phyloP scores from a whole-genome alignment of 2,888 invertebrate genomes.

The Falcaria lacertinaria region DNA sequence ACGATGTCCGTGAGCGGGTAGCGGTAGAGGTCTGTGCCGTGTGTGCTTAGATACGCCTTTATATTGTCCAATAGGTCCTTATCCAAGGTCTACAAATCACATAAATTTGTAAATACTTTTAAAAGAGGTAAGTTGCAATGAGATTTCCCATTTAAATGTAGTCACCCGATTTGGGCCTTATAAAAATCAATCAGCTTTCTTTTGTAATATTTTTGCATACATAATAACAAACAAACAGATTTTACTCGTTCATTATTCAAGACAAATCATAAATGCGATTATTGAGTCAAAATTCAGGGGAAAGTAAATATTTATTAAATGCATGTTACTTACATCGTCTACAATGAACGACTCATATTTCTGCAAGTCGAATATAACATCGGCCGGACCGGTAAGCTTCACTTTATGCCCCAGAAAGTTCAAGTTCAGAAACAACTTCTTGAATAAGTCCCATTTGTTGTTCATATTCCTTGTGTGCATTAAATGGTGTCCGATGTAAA shows the following conservation, averaged over 20 bases:
- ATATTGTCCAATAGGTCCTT: conserved; percentile 72
- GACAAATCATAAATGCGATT: too few relatives aligned
- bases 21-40: conserved; percentile 81
- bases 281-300: too few relatives aligned
- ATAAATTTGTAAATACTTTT: too few relatives aligned
- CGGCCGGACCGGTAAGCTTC: conserved; percentile 83
- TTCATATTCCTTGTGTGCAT: conserved; percentile 67
- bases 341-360: conserved; percentile 81
- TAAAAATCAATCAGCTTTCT: too few relatives aligned
- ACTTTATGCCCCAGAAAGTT: conserved; percentile 86
- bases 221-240: too few relatives aligned
- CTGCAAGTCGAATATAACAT: conserved; percentile 83
- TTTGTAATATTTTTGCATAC: too few relatives aligned
- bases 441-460: conserved; percentile 75
- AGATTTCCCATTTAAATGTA: too few relatives aligned
- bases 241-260: too few relatives aligned
- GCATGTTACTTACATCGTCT: conserved; percentile 59
- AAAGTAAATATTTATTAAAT: too few relatives aligned
- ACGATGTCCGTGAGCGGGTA: conserved; percentile 83
- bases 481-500: conserved; percentile 86
- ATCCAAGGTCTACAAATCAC: conserved; percentile 73
- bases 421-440: conserved; percentile 82
- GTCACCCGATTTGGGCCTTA: too few relatives aligned
- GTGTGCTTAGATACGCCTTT: conserved; percentile 80
- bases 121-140: too few relatives aligned